Conservation (phyloP, 2,888 invertebrate genomes). For the Bellardia pandia region DNA sequence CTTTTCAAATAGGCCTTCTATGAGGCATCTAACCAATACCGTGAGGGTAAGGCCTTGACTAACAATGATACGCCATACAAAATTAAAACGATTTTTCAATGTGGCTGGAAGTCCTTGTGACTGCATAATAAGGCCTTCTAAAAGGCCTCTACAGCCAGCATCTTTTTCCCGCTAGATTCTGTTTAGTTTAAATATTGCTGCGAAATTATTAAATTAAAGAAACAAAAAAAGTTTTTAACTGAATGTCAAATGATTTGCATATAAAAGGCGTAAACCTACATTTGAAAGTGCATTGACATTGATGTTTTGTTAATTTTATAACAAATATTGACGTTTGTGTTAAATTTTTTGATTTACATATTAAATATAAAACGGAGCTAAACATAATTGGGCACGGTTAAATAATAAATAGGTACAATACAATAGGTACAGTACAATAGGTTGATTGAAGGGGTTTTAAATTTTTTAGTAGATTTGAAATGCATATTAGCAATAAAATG, state of each 20-base stretch:
- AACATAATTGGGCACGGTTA: not conserved
- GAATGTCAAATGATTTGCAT: slow-evolving; percentile 36
- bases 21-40: no score
- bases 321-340: not conserved
- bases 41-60: no score
- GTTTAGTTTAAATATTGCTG: not conserved
- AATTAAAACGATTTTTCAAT: no score
- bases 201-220: not conserved
- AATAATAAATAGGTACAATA: not conserved
- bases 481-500: no score
- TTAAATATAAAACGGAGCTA: not conserved
- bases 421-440: no score
- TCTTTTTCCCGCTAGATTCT: not conserved
- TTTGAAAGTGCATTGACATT: slow-evolving; percentile 29
- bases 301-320: not conserved
- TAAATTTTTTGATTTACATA: not conserved
- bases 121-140: no score
- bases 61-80: no score
- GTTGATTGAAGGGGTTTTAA: no score
- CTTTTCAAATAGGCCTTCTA: no score
- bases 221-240: slow-evolving; percentile 19
- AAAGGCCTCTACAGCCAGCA: no score
- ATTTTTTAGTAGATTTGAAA: no score
- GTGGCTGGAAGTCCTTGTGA: no score
- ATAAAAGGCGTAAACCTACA: slow-evolving; percentile 25